Evolutionary conservation across 2,797 vertebrate genomes (phyloP), one percentile per base, ranked within the genome.

Genomic region (Phrynocephalus vlangalii): DNA sequence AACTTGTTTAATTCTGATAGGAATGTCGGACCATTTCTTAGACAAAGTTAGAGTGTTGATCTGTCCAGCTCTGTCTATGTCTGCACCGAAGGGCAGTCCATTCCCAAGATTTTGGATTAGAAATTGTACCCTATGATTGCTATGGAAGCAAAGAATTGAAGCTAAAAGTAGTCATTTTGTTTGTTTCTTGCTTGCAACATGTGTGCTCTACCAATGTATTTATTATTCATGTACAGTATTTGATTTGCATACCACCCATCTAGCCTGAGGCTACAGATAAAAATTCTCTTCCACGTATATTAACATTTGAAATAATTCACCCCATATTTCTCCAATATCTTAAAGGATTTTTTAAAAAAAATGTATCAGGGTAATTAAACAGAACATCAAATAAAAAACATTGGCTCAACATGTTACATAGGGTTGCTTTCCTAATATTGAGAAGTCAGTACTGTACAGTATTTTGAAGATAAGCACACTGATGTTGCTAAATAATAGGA

Each of bases 341-440:
- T 60, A 26, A 68, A 78, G 28, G 3, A 6, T 85, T 81, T 48
- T 26, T 2, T 8, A 52, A n/a, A 75, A 86, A 30, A 86, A 30
- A 70, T 11, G 48, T 33, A 87, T 81, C 56, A 76, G 13, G n/a
- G 33, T 82, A 87, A 87, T 82, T 79, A 33, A 81, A 82, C 60
- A 10, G 38, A 56, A 67, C 79, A 33, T 67, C 56, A 76, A 48
- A 7, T 87, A 66, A 70, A 82, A 75, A 87, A 67, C 60, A 82
- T 48, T 82, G 52, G 38, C 79, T 75, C 28, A 82, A 82, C 56
- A 66, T 70, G 82, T 81, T 63, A 81, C n/a, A 66, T 48, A 73
- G 85, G 70, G 82, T 75, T 73, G 82, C 56, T 87, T 87, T 82
- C 71, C 28, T 80, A 33, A 38, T 50, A 87, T 38, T 50, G 38